These are phyloP conservation scores for Nezara viridula DNA, from an alignment of 2,888 invertebrate species.

Conservation along the genomic window DNA sequence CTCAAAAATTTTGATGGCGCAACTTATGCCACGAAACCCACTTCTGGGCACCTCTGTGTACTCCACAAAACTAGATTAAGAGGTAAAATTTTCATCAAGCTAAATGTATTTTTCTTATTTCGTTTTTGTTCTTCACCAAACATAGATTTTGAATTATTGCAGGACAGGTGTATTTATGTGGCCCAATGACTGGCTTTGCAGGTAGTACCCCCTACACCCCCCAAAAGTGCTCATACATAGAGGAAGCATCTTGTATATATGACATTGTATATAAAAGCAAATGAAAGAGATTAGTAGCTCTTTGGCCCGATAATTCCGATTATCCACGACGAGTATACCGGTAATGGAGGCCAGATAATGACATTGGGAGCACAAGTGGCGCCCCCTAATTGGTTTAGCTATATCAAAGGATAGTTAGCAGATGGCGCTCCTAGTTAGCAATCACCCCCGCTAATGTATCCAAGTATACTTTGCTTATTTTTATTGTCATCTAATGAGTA, in stretches of 20 bases:
- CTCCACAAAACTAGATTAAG: no score
- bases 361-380: conserved; percentile 17
- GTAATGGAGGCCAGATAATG: conserved; percentile 39
- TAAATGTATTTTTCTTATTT: no score
- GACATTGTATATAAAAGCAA: background rate
- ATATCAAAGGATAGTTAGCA: conserved; percentile 47
- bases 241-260: background rate
- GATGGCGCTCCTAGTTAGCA: background rate
- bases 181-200: no score
- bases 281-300: conserved; percentile 9
- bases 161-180: no score
- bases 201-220: no score
- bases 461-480: conserved; percentile 2
- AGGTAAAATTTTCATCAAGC: no score
- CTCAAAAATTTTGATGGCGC: no score
- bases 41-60: no score
- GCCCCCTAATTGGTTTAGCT: conserved; percentile 28
- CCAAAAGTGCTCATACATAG: background rate
- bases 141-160: no score
- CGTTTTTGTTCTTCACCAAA: no score
- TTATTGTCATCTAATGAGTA: conserved; percentile 42
- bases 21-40: no score
- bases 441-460: background rate
- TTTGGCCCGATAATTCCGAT: conserved; percentile 35
- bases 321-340: background rate